Conservation (phyloP, 2,113 vertebrate species). For the human region DNA sequence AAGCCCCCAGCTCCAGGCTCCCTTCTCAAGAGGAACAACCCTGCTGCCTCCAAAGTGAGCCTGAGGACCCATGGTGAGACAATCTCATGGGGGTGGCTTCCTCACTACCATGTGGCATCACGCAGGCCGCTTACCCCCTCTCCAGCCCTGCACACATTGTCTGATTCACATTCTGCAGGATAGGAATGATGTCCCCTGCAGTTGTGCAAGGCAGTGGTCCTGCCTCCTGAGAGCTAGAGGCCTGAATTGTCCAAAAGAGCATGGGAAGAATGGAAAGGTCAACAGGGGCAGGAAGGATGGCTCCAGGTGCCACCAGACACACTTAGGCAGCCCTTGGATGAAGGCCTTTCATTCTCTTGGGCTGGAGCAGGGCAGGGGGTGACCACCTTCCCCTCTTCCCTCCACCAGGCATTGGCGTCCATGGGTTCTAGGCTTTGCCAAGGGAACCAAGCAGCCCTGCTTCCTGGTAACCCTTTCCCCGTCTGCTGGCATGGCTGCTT, state of each 20-base stretch:
- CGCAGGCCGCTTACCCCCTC: neutral
- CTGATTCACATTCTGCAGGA: neutral
- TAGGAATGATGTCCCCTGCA: neutral
- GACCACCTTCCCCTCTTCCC: neutral
- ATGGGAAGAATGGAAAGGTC: neutral
- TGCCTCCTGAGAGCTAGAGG: neutral
- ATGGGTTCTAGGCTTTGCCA: neutral
- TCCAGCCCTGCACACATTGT: rapidly evolving
- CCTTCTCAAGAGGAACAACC: neutral
- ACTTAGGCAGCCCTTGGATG: neutral
- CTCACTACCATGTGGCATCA: rapidly evolving
- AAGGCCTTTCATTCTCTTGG: neutral
- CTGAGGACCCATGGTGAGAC: neutral
- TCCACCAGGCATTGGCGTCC: neutral
- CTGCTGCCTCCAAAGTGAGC: too few relatives aligned
- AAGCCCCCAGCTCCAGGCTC: neutral
- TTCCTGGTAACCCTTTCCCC: too few relatives aligned
- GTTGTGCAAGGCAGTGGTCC: neutral
- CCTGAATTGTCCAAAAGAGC: neutral
- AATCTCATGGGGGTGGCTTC: neutral
- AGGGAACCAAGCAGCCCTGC: neutral
- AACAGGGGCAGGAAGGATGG: rapidly evolving
- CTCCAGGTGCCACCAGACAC: neutral
- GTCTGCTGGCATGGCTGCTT: neutral
- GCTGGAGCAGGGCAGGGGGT: neutral